phyloP scores from a whole-genome alignment of 2,113 vertebrate genomes.

The Brachionichthys hirsutus region DNA sequence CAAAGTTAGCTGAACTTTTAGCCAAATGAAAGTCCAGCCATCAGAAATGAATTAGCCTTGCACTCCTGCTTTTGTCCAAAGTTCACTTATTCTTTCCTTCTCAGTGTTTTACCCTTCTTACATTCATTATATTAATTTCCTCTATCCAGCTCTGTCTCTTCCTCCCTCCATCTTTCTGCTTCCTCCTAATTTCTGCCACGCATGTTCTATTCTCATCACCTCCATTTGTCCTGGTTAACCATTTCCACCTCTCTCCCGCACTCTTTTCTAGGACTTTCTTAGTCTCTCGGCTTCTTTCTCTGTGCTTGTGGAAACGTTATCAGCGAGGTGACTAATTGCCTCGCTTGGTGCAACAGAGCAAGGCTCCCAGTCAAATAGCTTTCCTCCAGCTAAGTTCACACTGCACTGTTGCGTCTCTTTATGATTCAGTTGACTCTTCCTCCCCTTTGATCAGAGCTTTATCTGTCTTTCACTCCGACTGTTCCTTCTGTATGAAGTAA shows the following conservation, averaged over 20 bases:
- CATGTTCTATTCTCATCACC: slow-evolving; percentile 18
- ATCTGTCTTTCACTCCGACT: slow-evolving; percentile 46
- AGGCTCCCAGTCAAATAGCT: slow-evolving; percentile 59
- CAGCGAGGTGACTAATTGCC: slow-evolving; percentile 64
- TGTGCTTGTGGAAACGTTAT: slow-evolving; percentile 50
- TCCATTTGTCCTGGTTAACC: slow-evolving; percentile 44
- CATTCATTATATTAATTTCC: slow-evolving; percentile 32
- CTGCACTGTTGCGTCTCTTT: slow-evolving; percentile 49
- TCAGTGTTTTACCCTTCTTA: slow-evolving; percentile 17
- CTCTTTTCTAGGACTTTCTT: slow-evolving; percentile 26
- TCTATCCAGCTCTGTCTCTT: slow-evolving; percentile 14
- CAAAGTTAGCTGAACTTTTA: slow-evolving; percentile 75
- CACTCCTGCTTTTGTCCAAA: slow-evolving; percentile 61
- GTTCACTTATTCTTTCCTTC: slow-evolving; percentile 43
- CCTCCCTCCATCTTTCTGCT: slow-evolving; percentile 2
- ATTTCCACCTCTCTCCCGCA: slow-evolving; percentile 34
- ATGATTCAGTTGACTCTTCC: slow-evolving; percentile 63
- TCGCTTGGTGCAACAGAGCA: slow-evolving; percentile 53
- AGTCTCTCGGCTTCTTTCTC: slow-evolving; percentile 14
- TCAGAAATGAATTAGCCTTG: slow-evolving; percentile 76
- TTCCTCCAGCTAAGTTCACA: slow-evolving; percentile 63
- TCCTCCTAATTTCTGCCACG: slow-evolving; percentile 20
- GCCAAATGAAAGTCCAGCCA: slow-evolving; percentile 71
- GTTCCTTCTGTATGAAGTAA: slow-evolving; percentile 44
- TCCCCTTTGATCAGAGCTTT: slow-evolving; percentile 53